Conservation (phyloP, 2,888 invertebrate genomes). For the Azorinus chamasolen region DNA sequence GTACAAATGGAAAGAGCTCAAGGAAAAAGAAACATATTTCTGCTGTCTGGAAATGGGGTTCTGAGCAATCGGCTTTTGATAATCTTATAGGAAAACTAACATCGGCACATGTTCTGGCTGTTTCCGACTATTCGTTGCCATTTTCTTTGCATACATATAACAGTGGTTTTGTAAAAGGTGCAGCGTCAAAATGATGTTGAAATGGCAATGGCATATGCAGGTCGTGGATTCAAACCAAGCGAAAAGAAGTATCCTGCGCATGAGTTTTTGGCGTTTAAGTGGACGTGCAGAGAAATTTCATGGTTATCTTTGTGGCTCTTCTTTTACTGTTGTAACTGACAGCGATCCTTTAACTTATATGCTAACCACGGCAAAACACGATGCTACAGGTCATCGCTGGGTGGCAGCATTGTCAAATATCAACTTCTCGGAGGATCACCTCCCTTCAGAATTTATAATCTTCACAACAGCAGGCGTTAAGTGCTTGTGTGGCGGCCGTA, state of each 20-base stretch:
- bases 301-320: conserved; percentile 31
- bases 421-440: too few relatives aligned
- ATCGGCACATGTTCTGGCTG: conserved; percentile 5
- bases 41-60: too few relatives aligned
- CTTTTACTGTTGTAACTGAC: too few relatives aligned
- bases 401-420: conserved; percentile 25
- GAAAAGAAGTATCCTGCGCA: conserved; percentile 25
- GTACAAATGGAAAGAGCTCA: too few relatives aligned
- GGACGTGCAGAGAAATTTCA: conserved; percentile 33
- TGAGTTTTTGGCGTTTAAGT: conserved; percentile 39
- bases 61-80: conserved; percentile 21
- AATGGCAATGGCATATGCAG: conserved; percentile 24
- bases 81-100: conserved; percentile 2
- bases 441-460: too few relatives aligned
- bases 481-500: too few relatives aligned
- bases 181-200: conserved; percentile 14
- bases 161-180: conserved; percentile 13
- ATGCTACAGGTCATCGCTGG: conserved; percentile 37
- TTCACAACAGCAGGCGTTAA: too few relatives aligned
- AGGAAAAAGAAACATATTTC: too few relatives aligned
- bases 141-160: conserved; percentile 22
- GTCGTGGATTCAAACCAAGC: conserved; percentile 10
- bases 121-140: neutral
- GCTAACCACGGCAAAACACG: conserved; percentile 32
- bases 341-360: too few relatives aligned